Percentiles rank a stretch among this genome's conserved stretches.
These are phyloP conservation scores for Crocuta crocuta DNA, from an alignment of 2,113 vertebrate genomes.

Conservation along the genomic window DNA sequence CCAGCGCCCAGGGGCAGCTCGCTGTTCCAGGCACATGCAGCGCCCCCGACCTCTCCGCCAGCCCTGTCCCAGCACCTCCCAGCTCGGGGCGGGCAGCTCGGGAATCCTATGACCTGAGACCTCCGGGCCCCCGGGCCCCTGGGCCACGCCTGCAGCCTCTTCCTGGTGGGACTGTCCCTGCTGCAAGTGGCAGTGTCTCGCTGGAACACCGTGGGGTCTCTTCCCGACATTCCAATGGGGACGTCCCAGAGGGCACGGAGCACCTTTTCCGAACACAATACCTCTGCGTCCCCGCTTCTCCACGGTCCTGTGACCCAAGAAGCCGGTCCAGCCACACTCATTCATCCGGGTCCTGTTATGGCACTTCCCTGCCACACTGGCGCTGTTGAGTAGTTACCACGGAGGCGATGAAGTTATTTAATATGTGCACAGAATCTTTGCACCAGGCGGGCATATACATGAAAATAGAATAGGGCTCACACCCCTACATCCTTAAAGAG, in stretches of 20 bases:
- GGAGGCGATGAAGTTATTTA: not conserved
- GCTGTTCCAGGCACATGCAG: too few species aligned
- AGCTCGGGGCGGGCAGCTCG: too few species aligned
- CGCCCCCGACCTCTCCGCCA: too few species aligned
- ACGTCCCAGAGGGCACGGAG: too few species aligned
- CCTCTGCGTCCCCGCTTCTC: not conserved
- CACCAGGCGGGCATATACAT: not conserved
- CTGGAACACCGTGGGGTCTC: too few species aligned
- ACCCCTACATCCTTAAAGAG: not conserved
- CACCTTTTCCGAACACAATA: not conserved
- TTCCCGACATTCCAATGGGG: not conserved
- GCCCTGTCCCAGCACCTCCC: too few species aligned
- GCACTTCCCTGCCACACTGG: rapidly evolving
- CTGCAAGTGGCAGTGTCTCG: too few species aligned
- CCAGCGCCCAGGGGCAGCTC: too few species aligned
- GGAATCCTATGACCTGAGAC: too few species aligned
- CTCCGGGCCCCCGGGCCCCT: too few species aligned
- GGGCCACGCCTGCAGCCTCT: not conserved
- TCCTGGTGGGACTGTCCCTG: too few species aligned
- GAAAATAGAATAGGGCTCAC: not conserved
- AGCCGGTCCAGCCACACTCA: not conserved
- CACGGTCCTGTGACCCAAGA: not conserved
- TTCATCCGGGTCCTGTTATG: not conserved
- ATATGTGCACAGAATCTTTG: not conserved
- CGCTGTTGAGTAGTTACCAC: not conserved